Evolutionary conservation across 2,797 vertebrate genomes (phyloP).

Genomic region (Alca torda): DNA sequence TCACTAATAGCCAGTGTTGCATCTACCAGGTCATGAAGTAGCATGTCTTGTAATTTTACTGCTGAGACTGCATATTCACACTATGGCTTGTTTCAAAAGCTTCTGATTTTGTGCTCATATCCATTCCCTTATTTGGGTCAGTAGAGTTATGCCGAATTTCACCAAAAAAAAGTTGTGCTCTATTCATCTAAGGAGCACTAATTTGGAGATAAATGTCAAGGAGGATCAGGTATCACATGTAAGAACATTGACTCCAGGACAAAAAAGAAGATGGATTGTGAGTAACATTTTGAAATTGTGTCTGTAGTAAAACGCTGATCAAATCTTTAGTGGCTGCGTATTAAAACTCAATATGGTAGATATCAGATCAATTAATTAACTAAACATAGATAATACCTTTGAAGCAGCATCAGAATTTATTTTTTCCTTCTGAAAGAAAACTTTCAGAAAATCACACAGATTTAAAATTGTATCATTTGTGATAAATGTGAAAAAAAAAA

Average conservation of each 20-base stretch:
- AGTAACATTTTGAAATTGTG: neutral
- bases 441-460: neutral
- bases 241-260: neutral
- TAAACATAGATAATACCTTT: neutral
- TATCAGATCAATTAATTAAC: neutral
- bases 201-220: neutral
- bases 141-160: neutral
- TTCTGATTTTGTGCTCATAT: neutral
- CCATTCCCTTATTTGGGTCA: neutral
- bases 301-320: neutral
- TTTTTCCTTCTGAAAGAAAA: neutral
- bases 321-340: neutral
- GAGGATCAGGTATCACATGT: rapidly evolving
- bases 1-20: neutral
- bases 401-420: neutral
- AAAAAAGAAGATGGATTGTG: neutral
- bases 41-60: neutral
- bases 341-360: neutral
- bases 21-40: neutral
- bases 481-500: neutral
- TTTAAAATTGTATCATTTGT: neutral
- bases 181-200: neutral
- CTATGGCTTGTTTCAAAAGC: neutral
- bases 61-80: neutral
- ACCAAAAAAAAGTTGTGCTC: neutral